These are phyloP conservation scores for Megalops cyprinoides DNA, from an alignment of 2,797 vertebrate genomes.

Conservation along the genomic window DNA sequence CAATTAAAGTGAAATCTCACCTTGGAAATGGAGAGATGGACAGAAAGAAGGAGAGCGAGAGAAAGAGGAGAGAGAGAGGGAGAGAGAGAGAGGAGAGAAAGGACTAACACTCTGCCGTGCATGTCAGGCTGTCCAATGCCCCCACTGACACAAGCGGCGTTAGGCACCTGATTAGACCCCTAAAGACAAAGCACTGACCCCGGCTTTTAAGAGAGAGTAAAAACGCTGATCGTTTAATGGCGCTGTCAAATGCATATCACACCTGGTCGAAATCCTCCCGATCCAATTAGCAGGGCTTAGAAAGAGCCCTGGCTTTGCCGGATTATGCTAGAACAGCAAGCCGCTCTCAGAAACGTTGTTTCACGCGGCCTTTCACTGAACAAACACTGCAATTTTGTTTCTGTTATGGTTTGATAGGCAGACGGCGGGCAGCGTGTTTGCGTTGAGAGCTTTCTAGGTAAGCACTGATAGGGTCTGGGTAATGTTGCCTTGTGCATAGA, in stretches of 20 bases:
- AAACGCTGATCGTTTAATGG: constrained; percentile 39
- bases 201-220: constrained; percentile 53
- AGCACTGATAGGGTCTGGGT: neutral
- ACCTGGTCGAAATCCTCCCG: constrained; percentile 35
- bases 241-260: constrained; percentile 39
- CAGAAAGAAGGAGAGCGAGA: constrained; percentile 67
- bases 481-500: neutral
- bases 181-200: constrained; percentile 57
- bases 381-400: neutral
- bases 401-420: neutral
- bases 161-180: constrained; percentile 61
- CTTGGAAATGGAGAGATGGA: constrained; percentile 84
- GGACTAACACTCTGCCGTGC: constrained; percentile 34
- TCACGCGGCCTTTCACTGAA: neutral
- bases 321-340: neutral
- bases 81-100: constrained; percentile 49
- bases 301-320: neutral
- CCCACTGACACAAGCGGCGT: constrained; percentile 2
- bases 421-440: neutral
- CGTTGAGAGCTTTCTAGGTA: neutral
- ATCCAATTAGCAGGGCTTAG: constrained; percentile 30
- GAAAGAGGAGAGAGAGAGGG: constrained; percentile 65
- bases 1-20: constrained; percentile 99
- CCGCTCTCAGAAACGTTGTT: neutral
- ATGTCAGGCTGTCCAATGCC: constrained; percentile 32